phyloP scores from a whole-genome alignment of 2,888 invertebrate species.

The Xylota sylvarum region DNA sequence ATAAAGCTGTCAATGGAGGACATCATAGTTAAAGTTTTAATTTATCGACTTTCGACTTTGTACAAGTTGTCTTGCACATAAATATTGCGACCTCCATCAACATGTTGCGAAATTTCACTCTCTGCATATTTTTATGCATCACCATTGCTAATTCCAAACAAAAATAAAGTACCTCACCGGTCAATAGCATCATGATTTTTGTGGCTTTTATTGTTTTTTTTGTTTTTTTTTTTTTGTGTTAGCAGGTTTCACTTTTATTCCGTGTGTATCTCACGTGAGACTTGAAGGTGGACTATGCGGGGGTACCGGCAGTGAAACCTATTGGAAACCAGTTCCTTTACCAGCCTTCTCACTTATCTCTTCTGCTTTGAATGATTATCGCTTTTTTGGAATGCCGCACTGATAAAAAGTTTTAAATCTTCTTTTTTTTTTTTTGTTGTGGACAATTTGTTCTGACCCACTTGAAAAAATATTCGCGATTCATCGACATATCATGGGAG shows the following conservation, averaged over 20 bases:
- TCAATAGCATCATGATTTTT: slow-evolving; percentile 71
- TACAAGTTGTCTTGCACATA: not conserved
- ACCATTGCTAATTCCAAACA: not conserved
- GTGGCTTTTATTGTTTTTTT: slow-evolving; percentile 44
- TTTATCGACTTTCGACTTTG: slow-evolving; percentile 3
- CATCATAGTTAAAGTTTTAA: not conserved
- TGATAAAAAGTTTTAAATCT: slow-evolving; percentile 33
- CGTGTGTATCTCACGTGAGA: slow-evolving; percentile 25
- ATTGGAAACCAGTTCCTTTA: slow-evolving; percentile 38
- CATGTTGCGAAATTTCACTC: slow-evolving; percentile 50
- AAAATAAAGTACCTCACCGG: slow-evolving; percentile 49
- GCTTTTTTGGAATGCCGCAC: slow-evolving; percentile 27
- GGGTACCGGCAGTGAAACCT: slow-evolving; percentile 36
- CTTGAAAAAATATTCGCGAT: slow-evolving; percentile 29
- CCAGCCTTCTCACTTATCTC: slow-evolving; percentile 21
- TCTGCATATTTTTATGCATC: slow-evolving; percentile 32
- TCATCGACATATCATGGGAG: slow-evolving; percentile 29
- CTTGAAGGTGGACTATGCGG: slow-evolving; percentile 5
- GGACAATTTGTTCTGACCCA: slow-evolving; percentile 51
- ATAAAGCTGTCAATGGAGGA: not conserved
- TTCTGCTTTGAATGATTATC: slow-evolving; percentile 16
- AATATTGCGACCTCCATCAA: slow-evolving; percentile 16
- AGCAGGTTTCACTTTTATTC: slow-evolving; percentile 71
- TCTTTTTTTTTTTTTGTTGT: slow-evolving; percentile 29
- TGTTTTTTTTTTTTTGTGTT: no score